These are phyloP conservation scores for Adrianichthys oophorus DNA, from an alignment of 2,797 vertebrate species.

Conservation along the genomic window DNA sequence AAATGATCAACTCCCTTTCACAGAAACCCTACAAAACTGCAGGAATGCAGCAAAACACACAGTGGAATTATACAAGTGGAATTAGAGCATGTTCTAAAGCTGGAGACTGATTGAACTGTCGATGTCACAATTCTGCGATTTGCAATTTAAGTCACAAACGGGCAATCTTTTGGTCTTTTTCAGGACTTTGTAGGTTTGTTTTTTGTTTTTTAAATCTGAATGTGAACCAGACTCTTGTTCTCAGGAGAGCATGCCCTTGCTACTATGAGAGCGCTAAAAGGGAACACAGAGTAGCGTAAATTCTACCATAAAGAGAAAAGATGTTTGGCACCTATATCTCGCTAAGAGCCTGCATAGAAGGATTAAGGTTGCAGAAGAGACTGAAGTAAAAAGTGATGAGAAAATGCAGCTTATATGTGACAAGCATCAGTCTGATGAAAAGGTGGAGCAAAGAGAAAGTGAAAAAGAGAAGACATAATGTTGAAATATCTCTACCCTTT, in stretches of 20 bases:
- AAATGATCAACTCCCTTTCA: too few species aligned
- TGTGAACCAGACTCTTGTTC: constrained; percentile 28
- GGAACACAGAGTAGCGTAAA: constrained; percentile 44
- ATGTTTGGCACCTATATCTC: constrained; percentile 62
- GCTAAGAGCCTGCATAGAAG: constrained; percentile 58
- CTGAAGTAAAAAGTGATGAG: constrained; percentile 46
- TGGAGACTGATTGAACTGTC: too few species aligned
- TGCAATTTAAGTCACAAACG: too few species aligned
- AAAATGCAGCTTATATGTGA: constrained; percentile 28
- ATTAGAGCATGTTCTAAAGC: too few species aligned
- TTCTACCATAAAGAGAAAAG: constrained; percentile 64
- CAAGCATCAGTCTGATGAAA: constrained; percentile 40
- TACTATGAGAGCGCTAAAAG: constrained; percentile 41
- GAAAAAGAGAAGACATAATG: background rate
- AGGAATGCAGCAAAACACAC: too few species aligned
- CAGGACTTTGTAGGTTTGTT: background rate
- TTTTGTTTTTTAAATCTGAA: background rate
- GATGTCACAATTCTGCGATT: too few species aligned
- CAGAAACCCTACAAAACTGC: too few species aligned
- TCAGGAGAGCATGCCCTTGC: constrained; percentile 36
- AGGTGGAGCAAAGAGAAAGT: constrained; percentile 12
- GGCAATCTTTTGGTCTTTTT: too few species aligned
- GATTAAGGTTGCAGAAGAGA: constrained; percentile 45
- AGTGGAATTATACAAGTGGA: too few species aligned
- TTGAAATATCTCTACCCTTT: constrained; percentile 9